Conservation (phyloP, 2,113 vertebrate genomes). For the Coregonus clupeaformis region DNA sequence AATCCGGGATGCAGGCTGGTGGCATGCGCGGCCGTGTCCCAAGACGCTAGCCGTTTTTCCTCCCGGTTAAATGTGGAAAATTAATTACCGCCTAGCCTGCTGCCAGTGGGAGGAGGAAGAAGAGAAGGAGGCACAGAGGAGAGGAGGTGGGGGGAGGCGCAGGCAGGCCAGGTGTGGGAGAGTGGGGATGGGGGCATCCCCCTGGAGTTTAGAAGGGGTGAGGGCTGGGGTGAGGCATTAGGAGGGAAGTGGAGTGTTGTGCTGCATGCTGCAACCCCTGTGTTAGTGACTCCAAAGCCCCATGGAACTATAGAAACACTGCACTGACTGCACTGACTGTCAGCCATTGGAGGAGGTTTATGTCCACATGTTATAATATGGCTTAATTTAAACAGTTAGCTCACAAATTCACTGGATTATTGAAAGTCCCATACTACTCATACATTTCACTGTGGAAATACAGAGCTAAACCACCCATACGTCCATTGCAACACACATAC, state of each 20-base stretch:
- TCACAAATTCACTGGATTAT: too few species aligned
- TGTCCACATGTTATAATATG: too few species aligned
- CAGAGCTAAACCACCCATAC: too few species aligned
- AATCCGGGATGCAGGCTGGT: slow-evolving; percentile 72
- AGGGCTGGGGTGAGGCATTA: slow-evolving; percentile 20
- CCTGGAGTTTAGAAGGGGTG: slow-evolving; percentile 23
- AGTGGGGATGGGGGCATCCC: slow-evolving; percentile 52
- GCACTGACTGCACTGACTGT: too few species aligned
- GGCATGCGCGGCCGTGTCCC: slow-evolving; percentile 67
- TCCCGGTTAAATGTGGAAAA: slow-evolving; percentile 78
- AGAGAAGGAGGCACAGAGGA: slow-evolving; percentile 35
- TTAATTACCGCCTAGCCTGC: slow-evolving; percentile 77
- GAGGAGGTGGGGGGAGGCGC: slow-evolving; percentile 4
- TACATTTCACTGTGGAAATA: too few species aligned
- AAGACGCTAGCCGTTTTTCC: slow-evolving; percentile 71
- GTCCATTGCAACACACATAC: too few species aligned
- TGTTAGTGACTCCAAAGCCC: slow-evolving; percentile 12
- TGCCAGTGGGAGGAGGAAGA: slow-evolving; percentile 66
- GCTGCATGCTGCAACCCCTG: not conserved
- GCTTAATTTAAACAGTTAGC: too few species aligned
- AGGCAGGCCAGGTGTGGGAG: slow-evolving; percentile 45
- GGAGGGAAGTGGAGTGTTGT: not conserved
- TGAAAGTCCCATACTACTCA: too few species aligned
- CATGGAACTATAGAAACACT: not conserved
- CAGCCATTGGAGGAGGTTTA: too few species aligned